Evolutionary conservation across 2,797 vertebrate species (phyloP), one percentile per base, ranked within the genome.

Genomic region (Neosilurus mollespiculum): DNA sequence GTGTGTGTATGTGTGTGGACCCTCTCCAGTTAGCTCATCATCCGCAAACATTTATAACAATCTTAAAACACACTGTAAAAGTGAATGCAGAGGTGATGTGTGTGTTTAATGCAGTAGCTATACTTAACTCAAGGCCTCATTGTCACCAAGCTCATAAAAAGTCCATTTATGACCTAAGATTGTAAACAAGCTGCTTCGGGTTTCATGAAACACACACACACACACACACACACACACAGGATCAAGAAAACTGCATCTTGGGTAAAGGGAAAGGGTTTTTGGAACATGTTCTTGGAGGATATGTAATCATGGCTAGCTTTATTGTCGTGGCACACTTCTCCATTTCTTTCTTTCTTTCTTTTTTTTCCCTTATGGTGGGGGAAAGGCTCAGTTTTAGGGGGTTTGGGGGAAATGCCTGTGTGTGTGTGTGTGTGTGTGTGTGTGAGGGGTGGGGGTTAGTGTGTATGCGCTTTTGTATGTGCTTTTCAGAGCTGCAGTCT

Each of bases 271-370:
- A 43, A n/a, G 20, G 34, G 43, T 37, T 54, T 73, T 9, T 54
- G 16, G 16, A 58, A 58, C 18, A n/a, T 76, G n/a, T 18, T 73
- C n/a, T 73, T 73, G 2, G 53, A 15, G 24, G 54, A 59, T 26
- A 20, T 65, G 18, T 78, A 65, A 65, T 22, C 59, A 78, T 26
- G 5, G 43, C 11, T 14, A 9, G 30, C 20, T 73, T 62, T 91
- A 93, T 94, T 94, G 94, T 94, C 90, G 81, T 24, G 93, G 92
- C 95, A 94, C 94, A 92, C 94, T 94, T 92, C 65, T 79, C 89
- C 90, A 87, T 88, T 92, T 70, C 88, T 83, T 56, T 69, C 71
- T 79, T 59, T 78, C 76, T 58, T 69, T 82, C 64, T 85, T 37
- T 88, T 90, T 89, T 64, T 81, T 82, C 75, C 67, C 65, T 80